Conservation (phyloP, 2,888 invertebrate genomes). For the Pantelozetes paolii region DNA sequence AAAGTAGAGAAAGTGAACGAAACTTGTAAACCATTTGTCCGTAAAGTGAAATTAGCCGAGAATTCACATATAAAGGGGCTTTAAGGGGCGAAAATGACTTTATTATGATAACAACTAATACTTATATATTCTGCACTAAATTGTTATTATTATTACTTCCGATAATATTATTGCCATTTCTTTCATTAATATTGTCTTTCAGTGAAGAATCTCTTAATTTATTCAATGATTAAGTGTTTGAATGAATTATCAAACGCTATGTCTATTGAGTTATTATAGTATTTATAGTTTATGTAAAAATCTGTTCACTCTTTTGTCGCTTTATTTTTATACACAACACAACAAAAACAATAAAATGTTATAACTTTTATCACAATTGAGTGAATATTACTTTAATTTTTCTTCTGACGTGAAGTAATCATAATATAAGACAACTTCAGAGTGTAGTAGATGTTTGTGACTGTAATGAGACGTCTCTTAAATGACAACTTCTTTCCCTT, state of each 20-base stretch:
- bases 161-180: neutral
- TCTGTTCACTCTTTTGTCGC: no score
- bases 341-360: no score
- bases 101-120: neutral
- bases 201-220: neutral
- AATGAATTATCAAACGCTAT: neutral
- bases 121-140: neutral
- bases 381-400: no score
- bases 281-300: neutral
- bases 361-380: no score
- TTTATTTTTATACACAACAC: no score
- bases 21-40: neutral
- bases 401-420: no score
- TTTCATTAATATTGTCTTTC: neutral
- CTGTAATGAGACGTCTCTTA: no score
- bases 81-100: neutral
- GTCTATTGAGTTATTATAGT: neutral
- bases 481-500: no score
- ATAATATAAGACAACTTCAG: no score
- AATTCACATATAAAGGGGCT: neutral
- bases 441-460: no score
- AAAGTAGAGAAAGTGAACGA: no score
- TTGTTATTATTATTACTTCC: constrained; percentile 6
- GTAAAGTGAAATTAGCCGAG: no score
- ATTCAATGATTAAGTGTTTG: neutral